Evolutionary conservation across 2,888 invertebrate species (phyloP).

Genomic region (Sminthurinus aureus): DNA sequence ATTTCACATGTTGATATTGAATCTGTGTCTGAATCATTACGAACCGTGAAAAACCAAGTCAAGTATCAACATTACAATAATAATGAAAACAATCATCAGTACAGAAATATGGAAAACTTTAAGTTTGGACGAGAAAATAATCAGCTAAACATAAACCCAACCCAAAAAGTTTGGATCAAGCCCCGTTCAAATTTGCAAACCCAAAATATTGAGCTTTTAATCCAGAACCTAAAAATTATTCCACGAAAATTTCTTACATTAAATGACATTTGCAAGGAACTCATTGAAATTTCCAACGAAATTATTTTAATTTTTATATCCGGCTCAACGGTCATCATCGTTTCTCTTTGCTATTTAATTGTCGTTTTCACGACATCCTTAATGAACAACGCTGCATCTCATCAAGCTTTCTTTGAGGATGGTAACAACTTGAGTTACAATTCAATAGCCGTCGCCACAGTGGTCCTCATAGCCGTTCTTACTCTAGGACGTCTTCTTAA

Average conservation of each 20-base stretch:
- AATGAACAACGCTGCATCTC: too few species aligned
- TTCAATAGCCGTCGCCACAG: neutral
- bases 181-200: neutral
- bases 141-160: neutral
- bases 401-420: too few species aligned
- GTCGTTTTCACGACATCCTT: slow-evolving; percentile 4
- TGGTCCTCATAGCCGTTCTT: slow-evolving; percentile 8
- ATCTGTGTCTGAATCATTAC: neutral
- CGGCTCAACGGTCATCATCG: slow-evolving; percentile 22
- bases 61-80: neutral
- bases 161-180: slow-evolving; percentile 6
- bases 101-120: neutral
- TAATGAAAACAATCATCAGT: neutral
- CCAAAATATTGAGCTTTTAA: neutral
- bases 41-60: neutral
- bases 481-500: slow-evolving; percentile 17
- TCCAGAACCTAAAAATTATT: neutral
- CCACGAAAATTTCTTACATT: slow-evolving; percentile 10
- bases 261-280: slow-evolving; percentile 13
- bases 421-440: neutral
- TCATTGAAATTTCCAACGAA: slow-evolving; percentile 20
- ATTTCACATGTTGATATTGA: neutral
- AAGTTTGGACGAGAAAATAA: neutral
- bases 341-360: slow-evolving; percentile 21
- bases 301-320: slow-evolving; percentile 25